A percentile compares a stretch with the other conserved stretches of the same genome.
Evolutionary conservation across 2,888 invertebrate genomes (phyloP).

Genomic region (Willowsia nigromaculata): DNA sequence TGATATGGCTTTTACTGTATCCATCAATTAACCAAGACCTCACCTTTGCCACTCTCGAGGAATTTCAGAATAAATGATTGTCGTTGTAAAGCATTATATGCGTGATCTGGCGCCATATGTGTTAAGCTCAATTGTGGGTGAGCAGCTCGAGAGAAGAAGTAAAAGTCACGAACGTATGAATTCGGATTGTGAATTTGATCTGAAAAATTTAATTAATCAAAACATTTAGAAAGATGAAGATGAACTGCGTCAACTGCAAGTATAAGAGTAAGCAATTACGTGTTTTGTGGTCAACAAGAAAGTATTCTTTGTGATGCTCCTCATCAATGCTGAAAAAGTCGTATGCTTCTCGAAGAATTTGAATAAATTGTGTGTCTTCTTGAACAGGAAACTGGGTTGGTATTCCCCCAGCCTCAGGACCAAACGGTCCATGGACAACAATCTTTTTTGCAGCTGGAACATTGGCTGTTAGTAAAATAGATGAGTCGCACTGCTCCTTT

Average conservation of each 20-base stretch:
- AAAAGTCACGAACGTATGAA: constrained; percentile 96
- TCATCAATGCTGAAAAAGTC: constrained; percentile 99
- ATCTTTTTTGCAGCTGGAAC: constrained; percentile 99
- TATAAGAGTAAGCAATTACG: too few relatives aligned
- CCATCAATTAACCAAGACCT: not conserved
- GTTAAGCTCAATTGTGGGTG: constrained; percentile 97
- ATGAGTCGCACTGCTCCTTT: constrained; percentile 99
- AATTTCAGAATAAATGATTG: constrained; percentile 96
- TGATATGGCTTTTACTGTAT: not conserved
- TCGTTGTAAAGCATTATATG: constrained; percentile 92
- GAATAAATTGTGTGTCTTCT: constrained; percentile 97
- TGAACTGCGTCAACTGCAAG: too few relatives aligned
- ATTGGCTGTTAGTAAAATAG: constrained; percentile 97
- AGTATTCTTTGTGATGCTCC: constrained; percentile 91
- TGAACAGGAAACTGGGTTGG: constrained; percentile 99
- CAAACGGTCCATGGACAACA: constrained; percentile 94
- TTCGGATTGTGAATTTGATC: constrained; percentile 98
- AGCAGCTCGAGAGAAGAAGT: constrained; percentile 97
- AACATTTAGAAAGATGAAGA: too few relatives aligned
- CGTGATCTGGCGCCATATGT: constrained; percentile 94
- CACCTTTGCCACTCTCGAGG: constrained; percentile 95
- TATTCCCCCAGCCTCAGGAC: constrained; percentile 94
- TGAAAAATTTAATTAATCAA: too few relatives aligned
- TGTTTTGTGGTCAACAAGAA: constrained; percentile 98
- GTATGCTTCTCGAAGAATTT: constrained; percentile 95